Conservation (phyloP, 2,888 invertebrate species). For the Drosophila sordidapex region DNA sequence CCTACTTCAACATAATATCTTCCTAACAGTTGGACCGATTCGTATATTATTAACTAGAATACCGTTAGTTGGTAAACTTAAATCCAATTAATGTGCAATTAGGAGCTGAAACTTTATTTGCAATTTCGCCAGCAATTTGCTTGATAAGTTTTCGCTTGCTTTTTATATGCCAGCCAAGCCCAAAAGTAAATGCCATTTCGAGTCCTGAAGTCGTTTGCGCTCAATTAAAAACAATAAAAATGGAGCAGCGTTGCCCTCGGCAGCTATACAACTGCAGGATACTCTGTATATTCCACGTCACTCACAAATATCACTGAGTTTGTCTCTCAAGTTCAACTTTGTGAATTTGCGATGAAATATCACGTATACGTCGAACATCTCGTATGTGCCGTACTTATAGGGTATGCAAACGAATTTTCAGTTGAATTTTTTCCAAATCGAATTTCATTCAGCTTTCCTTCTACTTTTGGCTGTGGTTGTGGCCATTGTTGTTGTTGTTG, state of each 20-base stretch:
- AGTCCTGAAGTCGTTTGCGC: conserved; percentile 15
- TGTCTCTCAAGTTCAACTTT: background rate
- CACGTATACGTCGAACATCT: background rate
- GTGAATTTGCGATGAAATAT: background rate
- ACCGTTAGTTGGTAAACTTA: conserved; percentile 22
- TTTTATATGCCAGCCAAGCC: conserved; percentile 24
- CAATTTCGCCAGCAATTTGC: conserved; percentile 22
- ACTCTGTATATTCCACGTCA: background rate
- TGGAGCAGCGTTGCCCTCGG: no score
- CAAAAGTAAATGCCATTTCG: conserved; percentile 10
- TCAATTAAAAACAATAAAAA: conserved; percentile 47
- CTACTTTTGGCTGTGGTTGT: conserved; percentile 20
- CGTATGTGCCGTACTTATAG: background rate
- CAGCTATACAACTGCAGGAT: background rate
- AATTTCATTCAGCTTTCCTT: conserved; percentile 42
- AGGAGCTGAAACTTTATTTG: conserved; percentile 34
- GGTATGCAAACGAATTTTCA: background rate
- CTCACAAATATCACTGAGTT: background rate
- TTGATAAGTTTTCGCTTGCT: conserved; percentile 20
- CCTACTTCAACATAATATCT: background rate
- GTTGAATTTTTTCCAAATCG: background rate
- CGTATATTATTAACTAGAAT: background rate
- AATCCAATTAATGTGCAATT: conserved; percentile 46
- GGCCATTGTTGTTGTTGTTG: conserved; percentile 12
- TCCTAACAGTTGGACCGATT: background rate